Evolutionary conservation across 1,140 invertebrate genomes (phyloP).

Genomic region (Drosophila mojavensis): DNA sequence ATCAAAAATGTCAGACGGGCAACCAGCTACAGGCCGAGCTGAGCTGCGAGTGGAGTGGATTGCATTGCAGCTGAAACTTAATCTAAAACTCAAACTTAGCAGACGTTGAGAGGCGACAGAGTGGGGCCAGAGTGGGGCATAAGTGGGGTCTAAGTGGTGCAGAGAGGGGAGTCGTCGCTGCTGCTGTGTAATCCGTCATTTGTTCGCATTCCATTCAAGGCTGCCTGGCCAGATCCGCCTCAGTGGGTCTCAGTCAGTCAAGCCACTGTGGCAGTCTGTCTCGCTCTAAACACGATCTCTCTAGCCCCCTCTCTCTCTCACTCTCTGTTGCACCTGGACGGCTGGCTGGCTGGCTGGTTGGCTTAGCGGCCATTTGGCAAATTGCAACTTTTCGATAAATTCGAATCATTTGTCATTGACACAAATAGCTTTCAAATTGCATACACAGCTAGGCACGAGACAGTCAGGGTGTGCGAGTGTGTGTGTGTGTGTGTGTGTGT

Average conservation of each 20-base stretch:
- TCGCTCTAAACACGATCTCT: slow-evolving; percentile 19
- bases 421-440: slow-evolving; percentile 82
- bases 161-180: not conserved
- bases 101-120: not conserved
- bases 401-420: slow-evolving; percentile 83
- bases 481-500: not conserved
- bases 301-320: slow-evolving; percentile 6
- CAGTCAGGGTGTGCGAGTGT: not conserved
- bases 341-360: not conserved
- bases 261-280: slow-evolving; percentile 3
- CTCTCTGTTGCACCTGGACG: slow-evolving; percentile 45
- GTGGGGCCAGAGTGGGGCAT: not conserved
- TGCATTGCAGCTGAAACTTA: slow-evolving; percentile 29
- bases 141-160: not conserved
- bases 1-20: slow-evolving; percentile 70
- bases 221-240: slow-evolving; percentile 72
- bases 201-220: slow-evolving; percentile 81
- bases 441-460: slow-evolving; percentile 35
- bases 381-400: slow-evolving; percentile 81
- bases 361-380: slow-evolving; percentile 66
- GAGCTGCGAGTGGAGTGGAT: slow-evolving; percentile 4
- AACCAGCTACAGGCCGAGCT: slow-evolving; percentile 19
- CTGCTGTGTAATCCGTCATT: slow-evolving; percentile 68
- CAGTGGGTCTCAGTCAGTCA: slow-evolving; percentile 41
- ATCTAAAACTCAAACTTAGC: slow-evolving; percentile 13